Base-by-base conservation (phyloP, 2,113 vertebrate genomes). In the Tenrec ecaudatus region DNA sequence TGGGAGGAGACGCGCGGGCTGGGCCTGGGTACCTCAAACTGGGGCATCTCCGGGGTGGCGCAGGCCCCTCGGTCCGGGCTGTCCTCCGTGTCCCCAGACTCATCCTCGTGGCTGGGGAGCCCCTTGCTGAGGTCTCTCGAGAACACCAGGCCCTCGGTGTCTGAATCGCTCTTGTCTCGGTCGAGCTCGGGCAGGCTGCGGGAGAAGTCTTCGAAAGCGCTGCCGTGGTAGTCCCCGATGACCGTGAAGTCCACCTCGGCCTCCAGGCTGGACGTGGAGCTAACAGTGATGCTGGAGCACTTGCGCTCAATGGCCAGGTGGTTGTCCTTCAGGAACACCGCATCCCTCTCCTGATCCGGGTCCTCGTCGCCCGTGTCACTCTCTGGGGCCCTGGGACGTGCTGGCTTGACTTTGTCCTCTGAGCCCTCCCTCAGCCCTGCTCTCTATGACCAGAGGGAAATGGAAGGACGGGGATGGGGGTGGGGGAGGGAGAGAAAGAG, bases 201-300 rank as follows among this genome's bases (percentile, higher is more conserved):
- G 58, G 99, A 98, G 97, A 99, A 98, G 92, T 99, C 99, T 95
- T 99, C 99, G 7, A 98, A 97, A 82, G 98, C 99, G 40, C 98
- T 95, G 62, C 98, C 97, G 0, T 99, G 99, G 96, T 99, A 99
- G 97, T 99, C 99, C 2, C 99, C 98, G 1, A 99, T 98, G 87
- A 99, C 98, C 0, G 99, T 99, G 98, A 99, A 99, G 98, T 99
- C 99, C 73, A 99, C 99, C 97, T 99, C 99, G 0, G 99, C 99
- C 95, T 99, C 99, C 90, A 99, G 98, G 97, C 99, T 99, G 96
- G 99, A 99, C 0, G 99, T 99, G 76, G 99, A 99, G 97, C 99
- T 99, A 97, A 99, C 99, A 0, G 99, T 99, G 98, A 99, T 99
- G 98, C 99, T 99, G 97, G 99, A 99, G 97, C 99, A 99, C 97